These are phyloP conservation scores for Cryptotis parvus DNA, from an alignment of 2,113 vertebrate species.

Conservation along the genomic window DNA sequence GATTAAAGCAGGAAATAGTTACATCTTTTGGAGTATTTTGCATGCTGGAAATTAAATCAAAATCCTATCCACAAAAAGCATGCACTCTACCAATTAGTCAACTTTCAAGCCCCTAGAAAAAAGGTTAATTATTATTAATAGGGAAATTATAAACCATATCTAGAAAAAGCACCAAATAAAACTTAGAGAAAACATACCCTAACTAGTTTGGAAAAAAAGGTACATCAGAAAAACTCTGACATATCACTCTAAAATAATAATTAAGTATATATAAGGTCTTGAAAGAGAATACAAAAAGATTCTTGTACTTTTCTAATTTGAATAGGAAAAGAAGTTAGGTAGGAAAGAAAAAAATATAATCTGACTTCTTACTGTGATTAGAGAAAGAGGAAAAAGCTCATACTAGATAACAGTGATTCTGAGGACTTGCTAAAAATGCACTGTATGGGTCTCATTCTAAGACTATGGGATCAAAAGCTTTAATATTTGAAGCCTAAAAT, in stretches of 20 bases:
- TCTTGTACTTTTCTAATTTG: neutral
- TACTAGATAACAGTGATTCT: too few species aligned
- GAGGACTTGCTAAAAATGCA: neutral
- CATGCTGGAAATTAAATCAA: too few species aligned
- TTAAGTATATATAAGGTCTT: neutral
- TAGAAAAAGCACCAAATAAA: neutral
- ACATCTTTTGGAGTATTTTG: too few species aligned
- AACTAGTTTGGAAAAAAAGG: neutral
- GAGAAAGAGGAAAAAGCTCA: neutral
- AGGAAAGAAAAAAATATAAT: constrained; percentile 1
- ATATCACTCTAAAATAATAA: constrained; percentile 1
- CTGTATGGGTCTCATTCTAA: neutral
- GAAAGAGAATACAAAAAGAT: neutral
- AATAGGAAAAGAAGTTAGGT: neutral
- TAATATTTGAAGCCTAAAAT: too few species aligned
- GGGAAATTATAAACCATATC: neutral
- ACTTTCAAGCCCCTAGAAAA: too few species aligned
- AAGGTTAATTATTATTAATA: too few species aligned
- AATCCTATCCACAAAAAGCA: too few species aligned
- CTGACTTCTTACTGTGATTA: neutral
- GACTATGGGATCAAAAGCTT: too few species aligned
- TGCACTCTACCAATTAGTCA: too few species aligned
- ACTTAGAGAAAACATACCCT: neutral
- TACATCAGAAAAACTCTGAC: neutral
- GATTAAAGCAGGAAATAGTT: neutral